Conservation (phyloP, 2,797 vertebrate species). For the Bradypodion pumilum region DNA sequence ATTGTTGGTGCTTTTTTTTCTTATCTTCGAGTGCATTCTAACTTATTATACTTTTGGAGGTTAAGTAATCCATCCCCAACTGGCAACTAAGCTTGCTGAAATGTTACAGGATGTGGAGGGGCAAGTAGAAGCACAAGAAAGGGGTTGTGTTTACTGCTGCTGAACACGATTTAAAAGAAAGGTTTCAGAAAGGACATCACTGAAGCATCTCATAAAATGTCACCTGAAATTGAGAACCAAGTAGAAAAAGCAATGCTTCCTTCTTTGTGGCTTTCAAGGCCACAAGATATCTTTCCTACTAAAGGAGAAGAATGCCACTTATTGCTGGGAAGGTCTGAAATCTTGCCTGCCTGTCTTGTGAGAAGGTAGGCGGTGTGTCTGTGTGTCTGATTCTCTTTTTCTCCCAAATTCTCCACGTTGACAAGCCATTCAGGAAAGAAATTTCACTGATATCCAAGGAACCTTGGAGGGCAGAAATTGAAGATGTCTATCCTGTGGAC, state of each 20-base stretch:
- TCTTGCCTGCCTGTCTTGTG: neutral
- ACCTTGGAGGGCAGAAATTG: too few relatives aligned
- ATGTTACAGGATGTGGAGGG: neutral
- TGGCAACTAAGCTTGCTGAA: neutral
- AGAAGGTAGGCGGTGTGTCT: too few relatives aligned
- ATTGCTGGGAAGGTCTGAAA: neutral
- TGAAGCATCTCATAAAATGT: neutral
- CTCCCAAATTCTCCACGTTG: too few relatives aligned
- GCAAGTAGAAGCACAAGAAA: neutral
- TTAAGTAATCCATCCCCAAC: neutral
- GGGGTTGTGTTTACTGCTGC: neutral
- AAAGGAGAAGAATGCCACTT: neutral
- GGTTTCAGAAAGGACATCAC: neutral
- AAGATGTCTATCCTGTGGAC: too few relatives aligned
- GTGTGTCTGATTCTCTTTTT: too few relatives aligned
- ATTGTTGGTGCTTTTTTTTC: neutral
- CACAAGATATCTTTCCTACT: neutral
- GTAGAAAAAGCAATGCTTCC: neutral
- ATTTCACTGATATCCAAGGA: too few relatives aligned
- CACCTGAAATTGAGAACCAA: neutral
- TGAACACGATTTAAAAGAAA: neutral
- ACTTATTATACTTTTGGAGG: neutral
- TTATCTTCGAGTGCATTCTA: neutral
- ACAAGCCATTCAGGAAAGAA: too few relatives aligned
- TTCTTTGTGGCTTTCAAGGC: neutral